A percentile compares a stretch with the other conserved stretches of the same genome.
Evolutionary conservation across 2,888 invertebrate species (phyloP).

Genomic region (Eupithecia vulgata): DNA sequence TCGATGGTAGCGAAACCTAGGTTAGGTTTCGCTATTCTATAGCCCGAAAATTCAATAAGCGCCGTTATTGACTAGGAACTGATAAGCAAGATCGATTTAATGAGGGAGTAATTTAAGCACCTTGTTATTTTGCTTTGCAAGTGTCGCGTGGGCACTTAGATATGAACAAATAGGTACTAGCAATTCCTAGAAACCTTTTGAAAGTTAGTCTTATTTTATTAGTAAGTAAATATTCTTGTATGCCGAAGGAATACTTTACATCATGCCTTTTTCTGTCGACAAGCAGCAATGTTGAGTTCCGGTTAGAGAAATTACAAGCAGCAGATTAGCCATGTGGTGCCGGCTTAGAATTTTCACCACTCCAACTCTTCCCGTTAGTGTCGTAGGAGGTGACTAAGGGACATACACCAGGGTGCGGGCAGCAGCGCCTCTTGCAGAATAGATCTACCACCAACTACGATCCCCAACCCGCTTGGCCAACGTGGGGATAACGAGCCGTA

Average conservation of each 20-base stretch:
- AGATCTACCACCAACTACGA: too few relatives aligned
- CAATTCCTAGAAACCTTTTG: background rate
- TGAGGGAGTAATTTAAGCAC: background rate
- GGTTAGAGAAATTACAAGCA: too few relatives aligned
- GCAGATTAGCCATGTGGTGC: too few relatives aligned
- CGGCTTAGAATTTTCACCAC: too few relatives aligned
- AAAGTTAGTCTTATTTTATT: background rate
- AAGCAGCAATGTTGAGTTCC: background rate
- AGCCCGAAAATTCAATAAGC: conserved; percentile 3
- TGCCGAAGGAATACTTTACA: background rate
- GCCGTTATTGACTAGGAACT: background rate
- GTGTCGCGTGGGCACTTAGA: background rate
- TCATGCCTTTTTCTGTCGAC: background rate
- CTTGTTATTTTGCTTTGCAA: conserved; percentile 6
- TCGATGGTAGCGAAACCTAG: background rate
- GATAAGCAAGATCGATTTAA: conserved; percentile 3
- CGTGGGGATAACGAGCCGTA: too few relatives aligned
- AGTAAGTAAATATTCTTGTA: background rate
- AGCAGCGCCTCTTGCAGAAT: too few relatives aligned
- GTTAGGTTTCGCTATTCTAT: background rate
- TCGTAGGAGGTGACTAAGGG: too few relatives aligned
- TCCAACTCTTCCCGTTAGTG: too few relatives aligned
- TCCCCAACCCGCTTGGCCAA: too few relatives aligned
- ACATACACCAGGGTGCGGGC: too few relatives aligned
- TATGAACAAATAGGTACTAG: background rate